phyloP scores from a whole-genome alignment of 2,113 vertebrate species.

The Cinclus cinclus region DNA sequence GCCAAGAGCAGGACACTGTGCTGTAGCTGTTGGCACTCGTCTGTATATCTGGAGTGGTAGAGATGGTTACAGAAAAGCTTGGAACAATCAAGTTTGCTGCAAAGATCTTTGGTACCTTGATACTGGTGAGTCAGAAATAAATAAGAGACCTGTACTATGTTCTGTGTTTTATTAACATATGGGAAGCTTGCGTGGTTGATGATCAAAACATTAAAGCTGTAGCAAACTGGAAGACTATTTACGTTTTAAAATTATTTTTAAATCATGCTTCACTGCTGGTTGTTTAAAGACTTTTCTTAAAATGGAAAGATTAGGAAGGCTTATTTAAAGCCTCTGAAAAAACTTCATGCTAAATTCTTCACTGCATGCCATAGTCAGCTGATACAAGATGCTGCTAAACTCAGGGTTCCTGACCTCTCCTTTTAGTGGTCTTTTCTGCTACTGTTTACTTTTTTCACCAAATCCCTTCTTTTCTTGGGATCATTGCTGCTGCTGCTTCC shows the following conservation, averaged over 20 bases:
- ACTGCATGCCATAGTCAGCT: not conserved
- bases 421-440: not conserved
- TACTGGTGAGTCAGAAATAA: conserved; percentile 84
- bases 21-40: conserved; percentile 87
- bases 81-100: conserved; percentile 97
- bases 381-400: not conserved
- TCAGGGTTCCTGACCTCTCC: not conserved
- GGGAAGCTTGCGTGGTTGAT: not conserved
- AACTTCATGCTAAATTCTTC: not conserved
- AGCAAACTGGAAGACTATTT: not conserved
- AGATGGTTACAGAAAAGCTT: conserved; percentile 91
- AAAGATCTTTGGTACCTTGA: conserved; percentile 99
- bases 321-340: not conserved
- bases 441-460: not conserved
- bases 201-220: not conserved
- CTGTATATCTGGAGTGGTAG: conserved; percentile 96
- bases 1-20: conserved; percentile 92
- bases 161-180: not conserved
- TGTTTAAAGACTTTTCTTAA: not conserved
- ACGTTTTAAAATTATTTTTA: not conserved
- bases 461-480: not conserved
- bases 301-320: not conserved
- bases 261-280: not conserved
- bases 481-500: conserved; percentile 32
- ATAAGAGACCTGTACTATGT: not conserved